Evolutionary conservation across 2,888 invertebrate genomes (phyloP).

Genomic region (Pterostichus madidus): DNA sequence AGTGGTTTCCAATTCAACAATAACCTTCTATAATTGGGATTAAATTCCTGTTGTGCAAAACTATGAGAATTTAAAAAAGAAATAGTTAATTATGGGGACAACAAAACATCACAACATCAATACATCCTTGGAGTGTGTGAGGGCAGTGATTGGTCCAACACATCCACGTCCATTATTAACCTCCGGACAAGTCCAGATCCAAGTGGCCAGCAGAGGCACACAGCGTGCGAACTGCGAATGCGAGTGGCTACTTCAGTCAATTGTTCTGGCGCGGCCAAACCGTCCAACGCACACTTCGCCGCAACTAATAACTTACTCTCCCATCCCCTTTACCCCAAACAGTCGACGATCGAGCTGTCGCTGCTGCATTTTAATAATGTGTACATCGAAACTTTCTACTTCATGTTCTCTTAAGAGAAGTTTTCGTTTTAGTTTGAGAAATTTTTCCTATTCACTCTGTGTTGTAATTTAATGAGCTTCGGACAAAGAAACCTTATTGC

Average conservation of each 20-base stretch:
- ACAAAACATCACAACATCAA: too few species aligned
- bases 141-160: too few species aligned
- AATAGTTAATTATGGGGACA: too few species aligned
- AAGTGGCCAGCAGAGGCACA: too few species aligned
- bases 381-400: conserved; percentile 3
- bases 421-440: not conserved
- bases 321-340: not conserved
- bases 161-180: too few species aligned
- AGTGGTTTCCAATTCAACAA: too few species aligned
- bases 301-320: conserved; percentile 35
- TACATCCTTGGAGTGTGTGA: too few species aligned
- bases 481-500: conserved; percentile 25
- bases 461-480: conserved; percentile 9
- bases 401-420: conserved; percentile 5
- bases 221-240: too few species aligned
- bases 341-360: not conserved
- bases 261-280: conserved; percentile 10
- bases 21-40: too few species aligned
- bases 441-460: not conserved
- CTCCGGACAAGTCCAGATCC: too few species aligned
- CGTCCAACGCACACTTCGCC: conserved; percentile 29
- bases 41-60: too few species aligned
- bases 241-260: conserved; percentile 17
- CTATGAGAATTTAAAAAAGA: too few species aligned
- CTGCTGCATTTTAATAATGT: conserved; percentile 22